Conservation (phyloP, 2,113 vertebrate species). For the Sciurus niger region DNA sequence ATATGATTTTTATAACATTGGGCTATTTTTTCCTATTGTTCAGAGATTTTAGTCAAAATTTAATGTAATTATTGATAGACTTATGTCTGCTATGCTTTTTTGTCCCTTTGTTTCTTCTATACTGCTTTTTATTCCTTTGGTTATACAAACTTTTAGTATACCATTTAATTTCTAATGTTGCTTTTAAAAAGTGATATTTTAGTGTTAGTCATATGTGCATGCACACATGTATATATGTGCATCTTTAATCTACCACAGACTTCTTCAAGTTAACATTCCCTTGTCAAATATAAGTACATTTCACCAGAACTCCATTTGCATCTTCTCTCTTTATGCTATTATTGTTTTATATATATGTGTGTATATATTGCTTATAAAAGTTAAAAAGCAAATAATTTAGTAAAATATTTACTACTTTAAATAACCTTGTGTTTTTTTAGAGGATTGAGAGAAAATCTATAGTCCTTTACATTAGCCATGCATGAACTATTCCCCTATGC, state of each 20-base stretch:
- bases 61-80: not conserved
- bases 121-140: not conserved
- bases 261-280: not conserved
- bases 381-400: not conserved
- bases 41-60: not conserved
- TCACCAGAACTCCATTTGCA: not conserved
- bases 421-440: not conserved
- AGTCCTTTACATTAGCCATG: not conserved
- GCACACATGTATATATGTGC: no score
- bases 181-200: not conserved
- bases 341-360: not conserved
- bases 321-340: not conserved
- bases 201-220: not conserved
- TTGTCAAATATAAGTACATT: not conserved
- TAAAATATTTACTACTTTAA: not conserved
- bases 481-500: not conserved
- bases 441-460: not conserved
- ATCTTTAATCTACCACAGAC: not conserved
- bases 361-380: not conserved
- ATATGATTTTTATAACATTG: not conserved
- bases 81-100: not conserved
- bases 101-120: not conserved
- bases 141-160: not conserved
- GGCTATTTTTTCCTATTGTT: not conserved
- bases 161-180: not conserved